Conservation (phyloP, 2,113 vertebrate genomes). For the Barnardius zonarius region DNA sequence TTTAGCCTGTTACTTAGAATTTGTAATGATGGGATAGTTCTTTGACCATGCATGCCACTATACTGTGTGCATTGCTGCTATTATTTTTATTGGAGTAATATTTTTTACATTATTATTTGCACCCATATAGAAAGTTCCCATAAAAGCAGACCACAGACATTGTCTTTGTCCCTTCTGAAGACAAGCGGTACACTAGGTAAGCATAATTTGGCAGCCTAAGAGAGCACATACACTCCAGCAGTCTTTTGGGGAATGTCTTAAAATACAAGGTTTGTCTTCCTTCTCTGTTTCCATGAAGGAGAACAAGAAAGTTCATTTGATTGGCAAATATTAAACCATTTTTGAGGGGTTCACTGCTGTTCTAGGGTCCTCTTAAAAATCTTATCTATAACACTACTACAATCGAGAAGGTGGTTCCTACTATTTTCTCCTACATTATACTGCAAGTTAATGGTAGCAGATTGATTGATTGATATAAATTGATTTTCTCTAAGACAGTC, state of each 20-base stretch:
- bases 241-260: background rate
- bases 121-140: background rate
- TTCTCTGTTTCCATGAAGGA: background rate
- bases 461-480: background rate
- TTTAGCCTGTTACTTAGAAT: background rate
- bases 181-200: background rate
- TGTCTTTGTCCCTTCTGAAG: background rate
- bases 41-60: background rate
- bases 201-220: background rate
- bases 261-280: background rate
- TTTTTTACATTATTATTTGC: background rate
- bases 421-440: background rate
- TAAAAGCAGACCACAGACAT: background rate
- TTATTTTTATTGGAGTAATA: background rate
- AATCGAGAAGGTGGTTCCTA: background rate
- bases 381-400: background rate
- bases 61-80: background rate
- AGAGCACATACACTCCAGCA: background rate
- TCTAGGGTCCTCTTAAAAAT: background rate
- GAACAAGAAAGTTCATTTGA: background rate
- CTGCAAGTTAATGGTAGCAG: background rate
- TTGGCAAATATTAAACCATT: background rate
- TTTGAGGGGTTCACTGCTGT: background rate
- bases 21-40: background rate
- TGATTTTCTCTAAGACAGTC: background rate